Percentiles rank a stretch among this genome's conserved stretches.
Evolutionary conservation across 2,888 invertebrate genomes (phyloP).

Genomic region (Apotomis capreana): DNA sequence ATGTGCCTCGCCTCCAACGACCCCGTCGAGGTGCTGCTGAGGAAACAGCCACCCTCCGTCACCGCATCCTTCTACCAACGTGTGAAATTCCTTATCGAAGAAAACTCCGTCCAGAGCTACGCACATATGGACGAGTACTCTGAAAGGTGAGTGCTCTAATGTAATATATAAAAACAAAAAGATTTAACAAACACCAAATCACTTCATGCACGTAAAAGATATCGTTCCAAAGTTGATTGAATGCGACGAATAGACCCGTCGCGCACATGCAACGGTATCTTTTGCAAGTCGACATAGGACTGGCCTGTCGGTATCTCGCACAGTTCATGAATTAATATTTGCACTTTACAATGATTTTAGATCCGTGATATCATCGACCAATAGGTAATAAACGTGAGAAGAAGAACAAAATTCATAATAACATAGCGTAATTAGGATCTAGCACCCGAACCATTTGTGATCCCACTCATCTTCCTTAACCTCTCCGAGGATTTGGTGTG

Average conservation of each 20-base stretch:
- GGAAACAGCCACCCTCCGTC: slow-evolving; percentile 98
- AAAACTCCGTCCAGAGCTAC: slow-evolving; percentile 99
- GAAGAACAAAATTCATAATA: slow-evolving; percentile 68
- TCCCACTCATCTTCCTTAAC: slow-evolving; percentile 80
- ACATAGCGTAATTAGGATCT: slow-evolving; percentile 73
- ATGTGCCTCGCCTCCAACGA: slow-evolving; percentile 98
- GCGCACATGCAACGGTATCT: slow-evolving; percentile 60
- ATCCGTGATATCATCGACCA: slow-evolving; percentile 75
- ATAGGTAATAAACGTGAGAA: slow-evolving; percentile 69
- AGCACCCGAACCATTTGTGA: slow-evolving; percentile 75
- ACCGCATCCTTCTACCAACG: slow-evolving; percentile 99
- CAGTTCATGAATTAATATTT: slow-evolving; percentile 70
- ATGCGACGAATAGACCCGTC: slow-evolving; percentile 15
- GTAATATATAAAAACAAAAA: slow-evolving; percentile 43
- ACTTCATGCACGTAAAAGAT: slow-evolving; percentile 73
- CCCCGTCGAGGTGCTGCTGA: slow-evolving; percentile 96
- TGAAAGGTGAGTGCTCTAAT: slow-evolving; percentile 92
- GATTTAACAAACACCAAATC: slow-evolving; percentile 72
- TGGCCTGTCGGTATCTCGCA: slow-evolving; percentile 69
- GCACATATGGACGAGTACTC: slow-evolving; percentile 99
- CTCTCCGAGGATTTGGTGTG: slow-evolving; percentile 84
- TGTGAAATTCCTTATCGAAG: slow-evolving; percentile 98
- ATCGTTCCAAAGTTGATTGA: slow-evolving; percentile 53
- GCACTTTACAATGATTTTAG: slow-evolving; percentile 79
- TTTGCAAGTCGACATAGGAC: slow-evolving; percentile 72